Conservation (phyloP, 2,888 invertebrate genomes). For the Hirtodrosophila duncani region DNA sequence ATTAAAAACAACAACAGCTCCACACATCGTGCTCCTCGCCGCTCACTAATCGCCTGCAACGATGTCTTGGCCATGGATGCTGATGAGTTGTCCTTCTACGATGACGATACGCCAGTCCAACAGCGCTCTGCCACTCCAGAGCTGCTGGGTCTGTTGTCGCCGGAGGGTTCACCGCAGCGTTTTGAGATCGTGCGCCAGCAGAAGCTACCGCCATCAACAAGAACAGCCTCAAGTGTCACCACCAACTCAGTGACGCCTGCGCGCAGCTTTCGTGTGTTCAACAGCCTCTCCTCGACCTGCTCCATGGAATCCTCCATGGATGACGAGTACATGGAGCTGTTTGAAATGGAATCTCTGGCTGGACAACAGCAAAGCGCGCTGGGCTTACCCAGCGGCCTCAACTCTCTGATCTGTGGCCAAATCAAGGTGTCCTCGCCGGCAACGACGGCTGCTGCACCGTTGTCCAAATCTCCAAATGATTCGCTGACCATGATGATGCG, state of each 20-base stretch:
- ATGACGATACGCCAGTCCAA: conserved; percentile 55
- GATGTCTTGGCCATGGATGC: conserved; percentile 69
- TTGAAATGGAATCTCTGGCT: conserved; percentile 80
- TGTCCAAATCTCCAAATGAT: conserved; percentile 78
- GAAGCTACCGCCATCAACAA: conserved; percentile 33
- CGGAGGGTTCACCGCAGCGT: conserved; percentile 76
- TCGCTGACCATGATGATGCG: conserved; percentile 60
- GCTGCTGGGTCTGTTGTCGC: conserved; percentile 73
- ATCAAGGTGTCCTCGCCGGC: conserved; percentile 75
- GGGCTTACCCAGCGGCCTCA: conserved; percentile 81
- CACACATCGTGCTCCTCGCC: conserved; percentile 46
- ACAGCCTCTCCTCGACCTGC: conserved; percentile 79
- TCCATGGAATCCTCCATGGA: conserved; percentile 83
- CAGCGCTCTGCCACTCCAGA: conserved; percentile 61
- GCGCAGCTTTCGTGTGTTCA: conserved; percentile 77
- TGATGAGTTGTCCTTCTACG: conserved; percentile 77
- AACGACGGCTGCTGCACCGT: too few species aligned
- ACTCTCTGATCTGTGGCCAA: conserved; percentile 81
- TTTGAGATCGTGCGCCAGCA: conserved; percentile 70
- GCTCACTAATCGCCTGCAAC: conserved; percentile 31
- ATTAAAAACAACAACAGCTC: conserved; percentile 45
- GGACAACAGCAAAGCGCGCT: conserved; percentile 36
- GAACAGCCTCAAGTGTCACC: conserved; percentile 7
- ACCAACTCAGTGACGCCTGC: conserved; percentile 52
- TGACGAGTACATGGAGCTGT: conserved; percentile 82